Base-by-base conservation (phyloP, 2,113 vertebrate species). In the Chlamydotis undulata region DNA sequence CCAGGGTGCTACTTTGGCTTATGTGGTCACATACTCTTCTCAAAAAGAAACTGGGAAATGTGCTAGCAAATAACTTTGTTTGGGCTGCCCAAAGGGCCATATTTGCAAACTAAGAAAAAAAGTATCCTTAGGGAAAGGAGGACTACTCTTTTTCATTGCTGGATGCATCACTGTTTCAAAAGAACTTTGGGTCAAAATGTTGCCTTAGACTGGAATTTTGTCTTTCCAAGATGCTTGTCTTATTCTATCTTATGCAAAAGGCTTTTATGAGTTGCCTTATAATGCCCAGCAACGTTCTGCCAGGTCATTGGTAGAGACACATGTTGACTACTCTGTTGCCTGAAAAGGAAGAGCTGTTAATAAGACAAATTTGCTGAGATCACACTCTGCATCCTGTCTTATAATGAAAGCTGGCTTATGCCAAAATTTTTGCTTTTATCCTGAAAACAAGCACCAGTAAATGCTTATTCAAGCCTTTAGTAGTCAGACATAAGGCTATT, bases 11-110 rank as follows among this genome's bases (percentile, higher is more conserved):
- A 12, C 24, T 81, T 81, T 70, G 63, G 10, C 12, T 85, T 24
- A 10, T 5, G 9, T 0, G 1, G 9, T 63, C 3, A 0, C 18
- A 4, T 83, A n/a, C 3, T 18, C 19, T 45, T 39, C 52, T 63
- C 23, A 12, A 24, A 57, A 69, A 70, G 28, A 81, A 81, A 35
- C 1, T 1, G 1, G 39, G 21, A 92, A 79, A 65, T 57, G 17
- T 2, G 7, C 19, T 60, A 65, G 37, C 12, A 23, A 11, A 22
- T 41, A 64, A 17, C 29, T 16, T 90, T 61, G 3, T 41, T 37
- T 81, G 41, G 71, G 19, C 63, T 33, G 6, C 39, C 25, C 10
- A 74, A 61, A 73, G 39, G 17, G n/a, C 5, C 3, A 0, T 77
- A 28, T 41, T 37, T 63, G 12, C 37, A 57, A 76, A 76, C 10